These are phyloP conservation scores for Habrosyne pyritoides DNA, from an alignment of 2,888 invertebrate genomes.

Conservation along the genomic window DNA sequence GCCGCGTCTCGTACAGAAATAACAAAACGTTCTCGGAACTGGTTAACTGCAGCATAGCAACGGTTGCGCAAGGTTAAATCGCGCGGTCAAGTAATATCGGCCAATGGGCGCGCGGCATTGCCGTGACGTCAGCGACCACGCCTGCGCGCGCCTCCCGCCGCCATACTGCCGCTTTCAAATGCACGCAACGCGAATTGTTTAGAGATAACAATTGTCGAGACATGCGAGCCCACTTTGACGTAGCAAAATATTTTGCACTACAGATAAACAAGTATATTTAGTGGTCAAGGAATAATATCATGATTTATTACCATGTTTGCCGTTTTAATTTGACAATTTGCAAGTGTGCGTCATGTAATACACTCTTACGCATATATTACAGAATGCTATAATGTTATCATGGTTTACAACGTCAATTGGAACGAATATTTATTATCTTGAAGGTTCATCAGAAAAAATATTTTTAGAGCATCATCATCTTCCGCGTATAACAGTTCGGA, in stretches of 20 bases:
- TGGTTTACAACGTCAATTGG: not conserved
- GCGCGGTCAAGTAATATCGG: slow-evolving; percentile 53
- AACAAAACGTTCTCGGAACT: slow-evolving; percentile 63
- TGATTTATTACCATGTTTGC: slow-evolving; percentile 30
- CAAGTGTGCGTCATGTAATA: slow-evolving; percentile 17
- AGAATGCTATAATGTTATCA: not conserved
- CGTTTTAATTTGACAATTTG: slow-evolving; percentile 35
- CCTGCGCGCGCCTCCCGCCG: slow-evolving; percentile 81
- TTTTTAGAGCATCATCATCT: too few species aligned
- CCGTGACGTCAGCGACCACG: slow-evolving; percentile 80
- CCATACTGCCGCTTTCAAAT: slow-evolving; percentile 65
- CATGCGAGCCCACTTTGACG: slow-evolving; percentile 42
- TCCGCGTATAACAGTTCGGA: too few species aligned
- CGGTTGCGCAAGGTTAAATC: slow-evolving; percentile 78
- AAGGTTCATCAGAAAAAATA: not conserved
- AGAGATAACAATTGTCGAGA: slow-evolving; percentile 40
- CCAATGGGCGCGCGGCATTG: slow-evolving; percentile 61
- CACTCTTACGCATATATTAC: slow-evolving; percentile 23
- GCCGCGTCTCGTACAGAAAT: slow-evolving; percentile 52
- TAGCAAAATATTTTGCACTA: slow-evolving; percentile 17
- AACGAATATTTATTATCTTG: not conserved
- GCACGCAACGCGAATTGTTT: slow-evolving; percentile 48
- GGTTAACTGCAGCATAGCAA: slow-evolving; percentile 71
- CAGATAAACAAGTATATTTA: slow-evolving; percentile 34
- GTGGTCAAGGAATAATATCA: slow-evolving; percentile 45